Evolutionary conservation across 2,797 vertebrate species (phyloP), one percentile per base, ranked within the genome.

Genomic region (Alosa sapidissima): DNA sequence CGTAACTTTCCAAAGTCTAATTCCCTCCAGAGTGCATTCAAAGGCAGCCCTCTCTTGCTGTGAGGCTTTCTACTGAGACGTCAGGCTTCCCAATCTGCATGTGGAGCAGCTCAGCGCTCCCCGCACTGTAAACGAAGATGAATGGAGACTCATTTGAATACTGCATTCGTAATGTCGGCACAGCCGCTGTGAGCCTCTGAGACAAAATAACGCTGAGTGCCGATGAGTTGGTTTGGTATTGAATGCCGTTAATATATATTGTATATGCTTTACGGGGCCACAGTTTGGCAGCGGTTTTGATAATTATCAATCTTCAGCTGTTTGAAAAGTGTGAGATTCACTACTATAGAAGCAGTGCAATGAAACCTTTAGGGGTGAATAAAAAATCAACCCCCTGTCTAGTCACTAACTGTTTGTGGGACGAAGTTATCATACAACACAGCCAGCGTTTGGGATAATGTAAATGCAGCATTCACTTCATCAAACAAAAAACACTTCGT

Each of bases 131-230:
- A 21, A 47, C 19, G 41, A 36, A 78, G 72, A 78, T 78, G 72
- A 78, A 47, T 78, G 72, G 72, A 47, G 72, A 78, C 7, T 78
- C 41, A 78, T 47, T 78, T 78, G 72, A 78, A 78, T 47, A 78
- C 68, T 75, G 72, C 72, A 47, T 14, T 47, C 72, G 45, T 78
- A 45, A 78, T 78, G 72, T 47, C 41, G 21, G 41, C 72, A 1
- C 10, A 16, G 36, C 72, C 5, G 62, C 13, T 78, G 36, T 45
- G 41, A 78, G 72, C 72, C 36, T 7, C 14, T 24, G n/a, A 45
- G 13, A 41, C 36, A 78, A 78, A 45, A 78, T 47, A 78, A 9
- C 41, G 16, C 41, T 47, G 72, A 78, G 72, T 3, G 41, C 41
- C 1, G 19, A 45, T 41, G 72, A 78, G 47, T 78, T 47, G 72